phyloP scores from a whole-genome alignment of 2,797 vertebrate species.

The Platalea minor region DNA sequence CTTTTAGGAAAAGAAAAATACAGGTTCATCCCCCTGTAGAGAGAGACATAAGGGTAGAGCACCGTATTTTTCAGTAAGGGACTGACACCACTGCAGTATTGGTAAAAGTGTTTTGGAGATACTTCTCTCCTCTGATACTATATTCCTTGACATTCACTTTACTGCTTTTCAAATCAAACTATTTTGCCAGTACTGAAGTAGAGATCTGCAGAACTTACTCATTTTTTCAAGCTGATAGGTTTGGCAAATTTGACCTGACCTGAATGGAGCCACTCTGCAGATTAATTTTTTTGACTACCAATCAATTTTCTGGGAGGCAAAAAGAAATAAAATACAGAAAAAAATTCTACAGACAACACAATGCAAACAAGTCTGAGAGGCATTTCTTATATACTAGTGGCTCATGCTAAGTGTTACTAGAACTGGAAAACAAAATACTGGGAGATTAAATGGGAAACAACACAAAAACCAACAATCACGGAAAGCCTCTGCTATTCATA shows the following conservation, averaged over 20 bases:
- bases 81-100: not conserved
- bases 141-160: not conserved
- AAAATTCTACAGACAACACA: not conserved
- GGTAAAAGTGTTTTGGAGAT: not conserved
- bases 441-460: not conserved
- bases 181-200: not conserved
- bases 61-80: not conserved
- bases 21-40: not conserved
- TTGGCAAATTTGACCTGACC: not conserved
- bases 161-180: not conserved
- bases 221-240: not conserved
- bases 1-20: not conserved
- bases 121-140: not conserved
- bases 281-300: not conserved
- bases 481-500: not conserved
- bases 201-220: not conserved
- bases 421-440: not conserved
- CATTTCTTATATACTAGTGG: not conserved
- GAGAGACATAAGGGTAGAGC: not conserved
- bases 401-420: not conserved
- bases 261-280: not conserved
- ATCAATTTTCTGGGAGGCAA: not conserved
- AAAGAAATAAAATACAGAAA: not conserved
- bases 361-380: not conserved
- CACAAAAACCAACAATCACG: not conserved